These are phyloP conservation scores for Tenrec ecaudatus DNA, from an alignment of 2,113 vertebrate species.

Conservation along the genomic window DNA sequence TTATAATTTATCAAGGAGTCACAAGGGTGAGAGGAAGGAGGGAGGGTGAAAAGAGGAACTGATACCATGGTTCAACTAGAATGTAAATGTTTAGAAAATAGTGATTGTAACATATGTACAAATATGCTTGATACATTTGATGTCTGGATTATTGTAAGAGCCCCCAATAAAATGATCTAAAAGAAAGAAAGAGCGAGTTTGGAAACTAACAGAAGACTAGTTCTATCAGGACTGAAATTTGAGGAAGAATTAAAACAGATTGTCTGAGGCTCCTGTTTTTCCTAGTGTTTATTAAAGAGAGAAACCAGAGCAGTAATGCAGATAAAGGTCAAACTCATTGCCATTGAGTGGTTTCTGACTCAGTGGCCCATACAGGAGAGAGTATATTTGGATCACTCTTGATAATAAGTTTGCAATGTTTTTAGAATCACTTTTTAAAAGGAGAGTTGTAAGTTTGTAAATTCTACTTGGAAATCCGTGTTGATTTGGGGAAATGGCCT, in stretches of 20 bases:
- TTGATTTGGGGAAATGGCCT: neutral
- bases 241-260: constrained; percentile 44
- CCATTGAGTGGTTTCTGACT: too few species aligned
- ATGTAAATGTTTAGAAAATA: too few species aligned
- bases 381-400: neutral
- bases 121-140: too few species aligned
- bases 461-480: constrained; percentile 45
- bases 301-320: neutral
- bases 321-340: neutral
- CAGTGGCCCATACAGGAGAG: neutral
- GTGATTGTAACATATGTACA: too few species aligned
- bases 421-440: neutral
- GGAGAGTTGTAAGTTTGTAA: neutral
- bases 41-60: too few species aligned
- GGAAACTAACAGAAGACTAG: constrained; percentile 19
- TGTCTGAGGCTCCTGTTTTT: constrained; percentile 18
- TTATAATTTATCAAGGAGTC: too few species aligned
- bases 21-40: too few species aligned
- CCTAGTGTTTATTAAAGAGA: neutral
- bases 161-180: too few species aligned
- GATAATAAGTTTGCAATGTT: constrained; percentile 3
- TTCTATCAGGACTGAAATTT: neutral
- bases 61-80: too few species aligned
- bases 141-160: too few species aligned
- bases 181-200: neutral